These are phyloP conservation scores for Maniola hyperantus DNA, from an alignment of 2,888 invertebrate species.

Conservation along the genomic window DNA sequence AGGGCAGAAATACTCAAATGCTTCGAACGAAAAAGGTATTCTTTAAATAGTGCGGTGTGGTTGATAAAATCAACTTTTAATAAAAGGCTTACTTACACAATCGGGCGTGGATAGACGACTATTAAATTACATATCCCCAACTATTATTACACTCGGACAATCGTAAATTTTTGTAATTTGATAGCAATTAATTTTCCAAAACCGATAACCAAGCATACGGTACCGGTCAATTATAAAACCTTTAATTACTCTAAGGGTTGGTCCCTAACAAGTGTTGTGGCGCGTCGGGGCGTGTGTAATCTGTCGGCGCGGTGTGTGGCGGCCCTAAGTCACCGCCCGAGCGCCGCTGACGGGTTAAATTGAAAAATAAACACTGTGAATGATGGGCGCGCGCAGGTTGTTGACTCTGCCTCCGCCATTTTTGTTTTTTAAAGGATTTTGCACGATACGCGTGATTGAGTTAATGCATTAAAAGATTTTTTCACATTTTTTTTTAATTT, in stretches of 20 bases:
- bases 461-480: constrained; percentile 13
- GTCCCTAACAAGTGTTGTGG: constrained; percentile 41
- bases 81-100: not conserved
- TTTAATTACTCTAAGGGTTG: constrained; percentile 37
- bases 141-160: constrained; percentile 13
- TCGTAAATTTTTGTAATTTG: not conserved
- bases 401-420: constrained; percentile 56
- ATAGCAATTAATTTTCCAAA: constrained; percentile 25
- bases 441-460: constrained; percentile 26
- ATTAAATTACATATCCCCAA: constrained; percentile 6
- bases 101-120: constrained; percentile 12
- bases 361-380: constrained; percentile 81
- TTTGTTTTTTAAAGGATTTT: constrained; percentile 36
- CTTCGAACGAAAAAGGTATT: not conserved
- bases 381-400: constrained; percentile 68
- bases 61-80: not conserved
- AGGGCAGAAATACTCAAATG: not conserved
- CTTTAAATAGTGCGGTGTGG: not conserved
- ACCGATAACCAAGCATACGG: constrained; percentile 22
- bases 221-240: constrained; percentile 34
- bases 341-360: constrained; percentile 72
- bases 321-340: constrained; percentile 71
- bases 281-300: constrained; percentile 54
- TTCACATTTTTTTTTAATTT: not conserved
- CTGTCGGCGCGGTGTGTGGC: constrained; percentile 79